These are phyloP conservation scores for Lepeophtheirus salmonis DNA, from an alignment of 1,140 invertebrate species.

Conservation along the genomic window DNA sequence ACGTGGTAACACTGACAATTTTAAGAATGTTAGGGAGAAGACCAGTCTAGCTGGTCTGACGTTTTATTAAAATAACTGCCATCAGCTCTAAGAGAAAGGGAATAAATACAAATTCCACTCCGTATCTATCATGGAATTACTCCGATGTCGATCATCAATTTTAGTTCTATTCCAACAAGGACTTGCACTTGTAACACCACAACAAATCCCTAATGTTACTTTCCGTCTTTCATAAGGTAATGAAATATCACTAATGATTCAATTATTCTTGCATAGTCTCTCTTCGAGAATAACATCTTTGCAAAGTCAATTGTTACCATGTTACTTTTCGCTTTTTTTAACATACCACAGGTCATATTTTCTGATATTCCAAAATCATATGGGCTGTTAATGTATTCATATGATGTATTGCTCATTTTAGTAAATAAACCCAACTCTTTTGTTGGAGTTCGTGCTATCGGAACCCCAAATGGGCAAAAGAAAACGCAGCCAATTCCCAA, in stretches of 20 bases:
- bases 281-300: no score
- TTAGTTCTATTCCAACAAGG: no score
- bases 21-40: neutral
- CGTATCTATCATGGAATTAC: no score
- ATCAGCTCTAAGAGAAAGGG: neutral
- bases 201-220: no score
- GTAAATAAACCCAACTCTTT: constrained; percentile 34
- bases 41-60: neutral
- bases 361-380: neutral
- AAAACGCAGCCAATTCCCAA: constrained; percentile 28
- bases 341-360: neutral
- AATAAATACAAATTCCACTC: neutral
- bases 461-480: constrained; percentile 28
- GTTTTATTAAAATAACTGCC: neutral
- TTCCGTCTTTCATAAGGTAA: no score
- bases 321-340: no score
- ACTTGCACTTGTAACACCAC: no score
- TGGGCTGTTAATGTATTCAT: neutral
- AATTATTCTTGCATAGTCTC: no score
- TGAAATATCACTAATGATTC: neutral
- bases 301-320: no score
- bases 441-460: constrained; percentile 27
- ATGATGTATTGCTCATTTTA: no score
- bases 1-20: neutral
- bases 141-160: no score